phyloP scores from a whole-genome alignment of 1,140 invertebrate species.

The Meloidogyne floridensis region DNA sequence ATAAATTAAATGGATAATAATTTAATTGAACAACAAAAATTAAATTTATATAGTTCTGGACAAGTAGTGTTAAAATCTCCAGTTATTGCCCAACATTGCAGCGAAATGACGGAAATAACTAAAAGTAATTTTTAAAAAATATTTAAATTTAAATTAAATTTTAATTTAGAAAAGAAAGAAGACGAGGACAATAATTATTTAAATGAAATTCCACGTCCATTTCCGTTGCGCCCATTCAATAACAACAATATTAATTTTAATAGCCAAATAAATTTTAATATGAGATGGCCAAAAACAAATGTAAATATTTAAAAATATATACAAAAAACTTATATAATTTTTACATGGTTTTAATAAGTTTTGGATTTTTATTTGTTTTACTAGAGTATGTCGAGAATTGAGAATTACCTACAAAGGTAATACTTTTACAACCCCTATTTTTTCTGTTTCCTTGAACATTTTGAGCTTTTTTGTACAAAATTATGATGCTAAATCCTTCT shows the following conservation, averaged over 20 bases:
- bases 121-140: neutral
- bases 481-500: too few relatives aligned
- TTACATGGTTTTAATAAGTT: too few relatives aligned
- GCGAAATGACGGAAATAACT: neutral
- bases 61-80: neutral
- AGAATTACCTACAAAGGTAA: too few relatives aligned
- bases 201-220: constrained; percentile 3
- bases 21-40: neutral
- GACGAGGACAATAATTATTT: neutral
- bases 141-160: neutral
- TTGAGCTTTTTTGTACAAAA: too few relatives aligned
- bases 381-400: too few relatives aligned
- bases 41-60: neutral
- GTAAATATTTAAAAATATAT: too few relatives aligned
- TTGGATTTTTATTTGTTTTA: too few relatives aligned
- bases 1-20: constrained; percentile 6
- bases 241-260: neutral
- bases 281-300: too few relatives aligned
- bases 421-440: too few relatives aligned
- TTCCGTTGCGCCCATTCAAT: neutral
- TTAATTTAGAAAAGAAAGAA: neutral
- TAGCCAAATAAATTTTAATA: neutral
- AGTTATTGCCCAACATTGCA: neutral
- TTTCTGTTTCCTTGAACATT: too few relatives aligned
- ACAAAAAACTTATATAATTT: too few relatives aligned